Evolutionary conservation across 2,888 invertebrate species (phyloP).

Genomic region (Hydropsyche betteni): DNA sequence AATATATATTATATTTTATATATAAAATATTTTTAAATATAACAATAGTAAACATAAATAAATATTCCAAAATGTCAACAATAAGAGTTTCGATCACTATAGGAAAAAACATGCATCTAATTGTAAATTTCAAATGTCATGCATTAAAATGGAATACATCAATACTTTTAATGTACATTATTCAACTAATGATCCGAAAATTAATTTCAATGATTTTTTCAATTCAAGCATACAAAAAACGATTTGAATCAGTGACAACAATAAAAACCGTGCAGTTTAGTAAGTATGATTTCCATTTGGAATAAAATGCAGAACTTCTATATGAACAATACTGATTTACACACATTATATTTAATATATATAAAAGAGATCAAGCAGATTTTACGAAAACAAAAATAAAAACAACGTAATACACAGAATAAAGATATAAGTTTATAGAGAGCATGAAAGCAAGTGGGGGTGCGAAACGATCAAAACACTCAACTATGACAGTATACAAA

Average conservation of each 20-base stretch:
- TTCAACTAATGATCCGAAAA: no score
- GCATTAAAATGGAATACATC: constrained; percentile 9
- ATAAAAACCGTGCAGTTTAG: not conserved
- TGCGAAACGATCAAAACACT: constrained; percentile 39
- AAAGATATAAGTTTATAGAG: constrained; percentile 34
- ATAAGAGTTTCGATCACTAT: constrained; percentile 17
- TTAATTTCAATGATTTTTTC: not conserved
- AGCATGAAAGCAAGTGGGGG: constrained; percentile 51
- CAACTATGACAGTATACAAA: not conserved
- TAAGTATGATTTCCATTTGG: not conserved
- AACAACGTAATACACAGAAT: not conserved
- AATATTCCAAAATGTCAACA: constrained; percentile 7
- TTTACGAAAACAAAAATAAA: not conserved
- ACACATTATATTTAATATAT: not conserved
- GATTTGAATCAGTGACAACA: not conserved
- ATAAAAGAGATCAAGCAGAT: not conserved
- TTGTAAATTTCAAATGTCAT: not conserved
- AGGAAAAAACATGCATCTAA: constrained; percentile 23
- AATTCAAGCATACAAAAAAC: not conserved
- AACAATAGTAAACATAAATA: constrained; percentile 9
- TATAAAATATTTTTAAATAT: constrained; percentile 11
- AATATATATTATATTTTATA: constrained; percentile 7
- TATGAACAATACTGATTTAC: not conserved
- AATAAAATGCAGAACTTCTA: not conserved
- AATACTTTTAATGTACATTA: not conserved